Evolutionary conservation across 2,888 invertebrate species (phyloP), one percentile per base, ranked within the genome.

Genomic region (Drosophila fungiperda): DNA sequence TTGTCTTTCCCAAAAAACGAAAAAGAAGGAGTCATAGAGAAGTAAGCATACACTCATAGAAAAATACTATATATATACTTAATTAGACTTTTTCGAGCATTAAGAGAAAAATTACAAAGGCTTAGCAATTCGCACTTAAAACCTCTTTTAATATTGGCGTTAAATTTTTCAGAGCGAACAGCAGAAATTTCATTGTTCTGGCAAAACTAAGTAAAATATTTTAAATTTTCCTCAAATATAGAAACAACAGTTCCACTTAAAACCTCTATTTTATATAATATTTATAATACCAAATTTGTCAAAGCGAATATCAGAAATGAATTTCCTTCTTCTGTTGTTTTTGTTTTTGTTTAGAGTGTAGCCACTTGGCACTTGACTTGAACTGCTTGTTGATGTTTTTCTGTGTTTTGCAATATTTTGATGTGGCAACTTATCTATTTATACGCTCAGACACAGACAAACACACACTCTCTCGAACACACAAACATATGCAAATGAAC

Each of bases 341-440:
- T 0, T 12, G 15, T 32, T 17, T 29, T 29, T 29, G 17, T 11
- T 29, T 3, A 1, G 11, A 45, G 58, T 45, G n/a, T n/a, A 26
- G 8, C 69, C 70, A 78, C 69, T 78, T 68, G 53, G 64, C 64
- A 82, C 78, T 82, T 75, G 70, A 85, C 76, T 74, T 89, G 80
- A 87, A 89, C 79, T 76, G 75, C 90, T 71, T 87, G 82, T 89
- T 84, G 85, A 89, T 89, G 84, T 84, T 84, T 76, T 81, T 42
- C 52, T 38, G 57, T n/a, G 20, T 23, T 45, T 23, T 17, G 26
- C n/a, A 57, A 58, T 73, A 63, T 76, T 77, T 77, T 61, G 69
- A 72, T 85, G 80, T 60, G 71, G 83, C 77, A 87, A 79, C 71
- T 74, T 84, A 78, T 76, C 85, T 73, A 62, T 50, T 67, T 68